Conservation (phyloP, 2,888 invertebrate genomes). For the Drosophila peninsularis region DNA sequence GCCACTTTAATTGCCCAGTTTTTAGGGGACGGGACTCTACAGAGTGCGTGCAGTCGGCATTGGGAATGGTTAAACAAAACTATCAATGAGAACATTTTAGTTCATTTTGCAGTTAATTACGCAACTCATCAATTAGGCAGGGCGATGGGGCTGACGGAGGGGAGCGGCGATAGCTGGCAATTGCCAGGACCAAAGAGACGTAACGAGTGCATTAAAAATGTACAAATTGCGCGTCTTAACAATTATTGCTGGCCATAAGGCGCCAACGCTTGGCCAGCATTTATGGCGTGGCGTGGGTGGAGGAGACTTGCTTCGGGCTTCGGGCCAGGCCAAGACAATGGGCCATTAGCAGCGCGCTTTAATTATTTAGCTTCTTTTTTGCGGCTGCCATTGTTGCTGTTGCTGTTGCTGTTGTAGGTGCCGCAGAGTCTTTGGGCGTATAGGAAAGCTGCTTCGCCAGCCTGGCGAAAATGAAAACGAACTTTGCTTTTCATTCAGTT, state of each 20-base stretch:
- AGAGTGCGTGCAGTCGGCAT: slow-evolving; percentile 40
- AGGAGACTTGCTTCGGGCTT: neutral
- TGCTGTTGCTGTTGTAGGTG: slow-evolving; percentile 31
- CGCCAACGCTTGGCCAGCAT: slow-evolving; percentile 63
- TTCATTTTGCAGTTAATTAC: slow-evolving; percentile 82
- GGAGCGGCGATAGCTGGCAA: neutral
- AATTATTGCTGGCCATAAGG: slow-evolving; percentile 73
- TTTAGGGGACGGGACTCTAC: neutral
- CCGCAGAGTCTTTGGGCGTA: slow-evolving; percentile 36
- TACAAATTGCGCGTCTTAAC: slow-evolving; percentile 81
- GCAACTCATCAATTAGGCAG: slow-evolving; percentile 81
- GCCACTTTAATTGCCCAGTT: slow-evolving; percentile 13
- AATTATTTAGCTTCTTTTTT: slow-evolving; percentile 67
- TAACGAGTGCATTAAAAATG: slow-evolving; percentile 74
- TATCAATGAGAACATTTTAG: slow-evolving; percentile 60
- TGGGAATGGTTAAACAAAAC: slow-evolving; percentile 52
- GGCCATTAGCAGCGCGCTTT: slow-evolving; percentile 78
- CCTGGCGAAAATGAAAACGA: slow-evolving; percentile 67
- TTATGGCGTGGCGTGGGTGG: slow-evolving; percentile 49
- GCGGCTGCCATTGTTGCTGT: neutral
- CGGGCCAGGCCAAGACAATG: slow-evolving; percentile 66
- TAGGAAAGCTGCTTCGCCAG: slow-evolving; percentile 40
- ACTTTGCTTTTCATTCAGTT: slow-evolving; percentile 54
- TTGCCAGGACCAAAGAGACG: slow-evolving; percentile 13
- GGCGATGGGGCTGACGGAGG: neutral